Conservation (phyloP, 2,113 vertebrate genomes). For the Sylvietta virens region DNA sequence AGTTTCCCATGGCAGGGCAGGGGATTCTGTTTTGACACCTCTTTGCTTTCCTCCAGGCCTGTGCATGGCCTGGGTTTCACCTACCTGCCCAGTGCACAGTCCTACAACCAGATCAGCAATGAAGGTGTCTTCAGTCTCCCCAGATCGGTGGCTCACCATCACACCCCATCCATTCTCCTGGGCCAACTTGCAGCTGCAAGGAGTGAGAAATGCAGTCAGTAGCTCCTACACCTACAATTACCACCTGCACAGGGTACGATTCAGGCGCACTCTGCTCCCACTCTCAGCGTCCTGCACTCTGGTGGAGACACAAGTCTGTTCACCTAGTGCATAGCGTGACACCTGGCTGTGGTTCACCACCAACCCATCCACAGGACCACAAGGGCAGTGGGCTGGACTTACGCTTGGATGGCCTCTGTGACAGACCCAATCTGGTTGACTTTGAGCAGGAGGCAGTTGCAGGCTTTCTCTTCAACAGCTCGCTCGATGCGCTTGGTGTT, state of each 20-base stretch:
- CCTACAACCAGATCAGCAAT: conserved; percentile 94
- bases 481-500: conserved; percentile 88
- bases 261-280: neutral
- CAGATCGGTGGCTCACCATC: conserved; percentile 94
- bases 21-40: neutral
- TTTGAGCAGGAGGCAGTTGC: conserved; percentile 91
- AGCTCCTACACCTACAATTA: neutral
- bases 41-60: neutral
- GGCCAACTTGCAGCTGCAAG: conserved; percentile 86
- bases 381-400: conserved; percentile 50
- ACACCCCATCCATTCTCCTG: conserved; percentile 95
- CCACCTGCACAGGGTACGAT: neutral
- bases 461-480: conserved; percentile 89
- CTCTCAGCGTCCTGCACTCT: neutral
- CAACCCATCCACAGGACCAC: neutral
- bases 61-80: neutral
- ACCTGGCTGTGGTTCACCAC: neutral
- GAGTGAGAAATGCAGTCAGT: neutral
- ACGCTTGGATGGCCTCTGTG: conserved; percentile 92
- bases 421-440: conserved; percentile 93
- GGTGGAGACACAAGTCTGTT: neutral
- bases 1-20: neutral
- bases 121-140: conserved; percentile 93
- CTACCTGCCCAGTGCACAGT: conserved; percentile 92
- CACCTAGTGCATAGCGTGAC: rapidly evolving